A percentile compares a stretch with the other conserved stretches of the same genome.
These are phyloP conservation scores for Andricus curvator DNA, from an alignment of 2,888 invertebrate genomes.

Conservation along the genomic window DNA sequence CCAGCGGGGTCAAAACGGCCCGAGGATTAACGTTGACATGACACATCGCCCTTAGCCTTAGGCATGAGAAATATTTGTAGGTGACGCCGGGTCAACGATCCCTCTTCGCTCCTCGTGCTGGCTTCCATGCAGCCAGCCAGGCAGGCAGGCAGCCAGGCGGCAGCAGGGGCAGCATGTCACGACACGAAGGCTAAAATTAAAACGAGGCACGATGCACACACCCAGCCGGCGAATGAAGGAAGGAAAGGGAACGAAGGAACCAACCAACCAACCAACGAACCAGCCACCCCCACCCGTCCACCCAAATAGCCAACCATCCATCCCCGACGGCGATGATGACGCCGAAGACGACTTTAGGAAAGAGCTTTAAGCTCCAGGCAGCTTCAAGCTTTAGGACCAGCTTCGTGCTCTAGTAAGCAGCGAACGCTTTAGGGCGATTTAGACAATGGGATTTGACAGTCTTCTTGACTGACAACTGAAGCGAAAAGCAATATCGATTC, in stretches of 20 bases:
- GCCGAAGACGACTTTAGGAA: conserved; percentile 42
- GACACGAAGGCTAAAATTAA: conserved; percentile 72
- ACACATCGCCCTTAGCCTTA: conserved; percentile 62
- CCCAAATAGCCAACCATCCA: conserved; percentile 49
- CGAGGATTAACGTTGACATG: conserved; percentile 68
- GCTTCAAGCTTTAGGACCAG: not conserved
- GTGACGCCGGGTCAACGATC: conserved; percentile 74
- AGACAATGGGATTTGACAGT: conserved; percentile 51
- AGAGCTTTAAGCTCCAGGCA: conserved; percentile 41
- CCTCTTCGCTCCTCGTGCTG: conserved; percentile 52
- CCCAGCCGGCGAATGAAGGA: conserved; percentile 46
- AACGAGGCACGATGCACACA: conserved; percentile 68
- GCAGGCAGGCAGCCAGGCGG: too few species aligned
- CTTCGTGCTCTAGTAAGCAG: conserved; percentile 50
- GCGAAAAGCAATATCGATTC: conserved; percentile 20
- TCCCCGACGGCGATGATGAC: conserved; percentile 17
- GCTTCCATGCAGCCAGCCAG: too few species aligned
- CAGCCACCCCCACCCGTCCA: conserved; percentile 44
- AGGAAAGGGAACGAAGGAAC: conserved; percentile 32
- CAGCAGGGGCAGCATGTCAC: conserved; percentile 54
- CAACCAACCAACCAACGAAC: conserved; percentile 43
- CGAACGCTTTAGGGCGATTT: conserved; percentile 45
- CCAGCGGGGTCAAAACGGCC: conserved; percentile 42
- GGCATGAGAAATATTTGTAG: conserved; percentile 68
- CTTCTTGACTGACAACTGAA: conserved; percentile 44